Conservation (phyloP, 2,797 vertebrate species). For the Takifugu rubripes region DNA sequence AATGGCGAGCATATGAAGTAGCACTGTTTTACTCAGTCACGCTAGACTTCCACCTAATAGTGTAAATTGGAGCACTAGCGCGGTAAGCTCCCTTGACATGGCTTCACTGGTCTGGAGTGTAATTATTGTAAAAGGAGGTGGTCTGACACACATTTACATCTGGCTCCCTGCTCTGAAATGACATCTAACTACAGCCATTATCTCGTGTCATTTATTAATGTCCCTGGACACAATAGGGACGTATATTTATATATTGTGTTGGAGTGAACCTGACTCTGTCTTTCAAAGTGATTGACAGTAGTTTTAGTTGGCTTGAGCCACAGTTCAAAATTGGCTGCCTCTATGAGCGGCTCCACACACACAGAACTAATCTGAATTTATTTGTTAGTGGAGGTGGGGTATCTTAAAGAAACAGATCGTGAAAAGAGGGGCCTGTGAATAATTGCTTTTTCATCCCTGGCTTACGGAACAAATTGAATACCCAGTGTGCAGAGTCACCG, state of each 20-base stretch:
- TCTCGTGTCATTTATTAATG: slow-evolving; percentile 55
- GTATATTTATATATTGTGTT: slow-evolving; percentile 8
- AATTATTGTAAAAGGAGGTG: slow-evolving; percentile 69
- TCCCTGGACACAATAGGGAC: slow-evolving; percentile 32
- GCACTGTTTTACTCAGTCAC: slow-evolving; percentile 52
- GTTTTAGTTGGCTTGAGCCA: slow-evolving; percentile 52
- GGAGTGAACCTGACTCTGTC: slow-evolving; percentile 35
- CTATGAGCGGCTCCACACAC: slow-evolving; percentile 40
- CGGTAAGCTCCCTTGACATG: slow-evolving; percentile 61
- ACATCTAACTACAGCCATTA: slow-evolving; percentile 68
- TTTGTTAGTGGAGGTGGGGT: slow-evolving; percentile 61
- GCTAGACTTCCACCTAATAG: slow-evolving; percentile 65
- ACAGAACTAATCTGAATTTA: slow-evolving; percentile 68
- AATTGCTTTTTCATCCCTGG: slow-evolving; percentile 78
- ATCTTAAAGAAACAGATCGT: slow-evolving; percentile 80
- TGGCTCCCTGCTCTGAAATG: slow-evolving; percentile 44
- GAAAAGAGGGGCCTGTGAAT: slow-evolving; percentile 75
- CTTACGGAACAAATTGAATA: slow-evolving; percentile 81
- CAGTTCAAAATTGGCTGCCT: slow-evolving; percentile 34
- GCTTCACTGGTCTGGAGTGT: slow-evolving; percentile 51
- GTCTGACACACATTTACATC: slow-evolving; percentile 51
- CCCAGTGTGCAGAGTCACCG: slow-evolving; percentile 65
- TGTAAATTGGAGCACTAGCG: slow-evolving; percentile 68
- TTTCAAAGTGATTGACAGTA: slow-evolving; percentile 62
- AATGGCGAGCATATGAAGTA: slow-evolving; percentile 41